Evolutionary conservation across 2,113 vertebrate species (phyloP).

Genomic region (Stegostoma tigrinum): DNA sequence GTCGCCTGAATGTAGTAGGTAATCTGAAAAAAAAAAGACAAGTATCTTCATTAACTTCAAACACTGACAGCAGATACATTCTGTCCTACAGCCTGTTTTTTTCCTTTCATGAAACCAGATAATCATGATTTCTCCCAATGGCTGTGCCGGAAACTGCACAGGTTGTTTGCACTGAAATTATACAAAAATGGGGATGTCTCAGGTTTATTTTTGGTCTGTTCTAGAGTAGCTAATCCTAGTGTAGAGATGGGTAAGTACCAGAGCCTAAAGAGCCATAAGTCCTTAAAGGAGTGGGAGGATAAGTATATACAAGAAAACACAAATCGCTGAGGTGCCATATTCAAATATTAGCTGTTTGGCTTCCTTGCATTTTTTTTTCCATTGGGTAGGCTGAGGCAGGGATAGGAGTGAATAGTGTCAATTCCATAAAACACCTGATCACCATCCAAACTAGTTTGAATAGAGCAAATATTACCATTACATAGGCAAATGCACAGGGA

Average conservation of each 20-base stretch:
- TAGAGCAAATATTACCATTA: background rate
- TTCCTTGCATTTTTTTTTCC: background rate
- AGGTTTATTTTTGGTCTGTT: background rate
- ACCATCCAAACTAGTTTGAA: background rate
- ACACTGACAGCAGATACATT: background rate
- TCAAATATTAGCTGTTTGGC: background rate
- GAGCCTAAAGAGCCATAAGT: background rate
- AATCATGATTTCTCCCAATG: background rate
- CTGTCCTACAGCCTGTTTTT: background rate
- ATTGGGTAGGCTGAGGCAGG: background rate
- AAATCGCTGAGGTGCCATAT: background rate
- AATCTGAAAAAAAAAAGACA: conserved; percentile 57
- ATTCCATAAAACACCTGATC: background rate
- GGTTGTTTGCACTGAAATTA: background rate
- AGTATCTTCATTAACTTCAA: background rate
- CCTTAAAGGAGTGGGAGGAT: background rate
- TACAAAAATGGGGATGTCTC: background rate
- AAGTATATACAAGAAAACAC: background rate
- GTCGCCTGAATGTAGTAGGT: conserved; percentile 92
- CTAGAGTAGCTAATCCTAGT: background rate
- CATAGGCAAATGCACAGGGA: background rate
- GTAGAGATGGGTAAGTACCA: background rate
- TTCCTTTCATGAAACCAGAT: background rate
- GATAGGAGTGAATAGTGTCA: background rate
- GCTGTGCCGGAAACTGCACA: background rate